Evolutionary conservation across 2,888 invertebrate species (phyloP).

Genomic region (Bedellia somnulentella): DNA sequence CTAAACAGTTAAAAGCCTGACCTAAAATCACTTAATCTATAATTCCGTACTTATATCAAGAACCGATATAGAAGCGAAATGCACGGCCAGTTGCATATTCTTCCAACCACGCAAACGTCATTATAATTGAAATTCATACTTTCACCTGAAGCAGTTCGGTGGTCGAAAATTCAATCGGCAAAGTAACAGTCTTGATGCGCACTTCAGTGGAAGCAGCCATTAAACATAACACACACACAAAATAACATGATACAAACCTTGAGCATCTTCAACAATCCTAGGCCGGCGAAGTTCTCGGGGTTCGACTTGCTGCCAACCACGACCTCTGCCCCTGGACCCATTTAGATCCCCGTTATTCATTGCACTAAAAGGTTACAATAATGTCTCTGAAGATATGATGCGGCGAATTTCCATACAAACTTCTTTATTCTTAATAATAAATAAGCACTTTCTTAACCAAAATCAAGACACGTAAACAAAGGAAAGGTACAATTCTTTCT

Average conservation of each 20-base stretch:
- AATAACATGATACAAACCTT: constrained; percentile 20
- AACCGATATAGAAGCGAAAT: too few species aligned
- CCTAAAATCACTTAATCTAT: too few species aligned
- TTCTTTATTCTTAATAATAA: too few species aligned
- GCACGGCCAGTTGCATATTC: constrained; percentile 23
- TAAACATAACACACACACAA: too few species aligned
- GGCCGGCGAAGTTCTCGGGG: constrained; percentile 51
- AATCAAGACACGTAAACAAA: constrained; percentile 59
- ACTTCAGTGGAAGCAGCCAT: too few species aligned
- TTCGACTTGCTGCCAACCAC: constrained; percentile 50
- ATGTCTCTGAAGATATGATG: too few species aligned
- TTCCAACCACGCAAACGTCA: constrained; percentile 43
- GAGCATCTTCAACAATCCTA: constrained; percentile 30
- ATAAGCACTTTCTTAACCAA: constrained; percentile 14
- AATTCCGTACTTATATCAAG: too few species aligned
- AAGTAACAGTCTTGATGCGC: constrained; percentile 18
- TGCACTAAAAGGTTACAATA: constrained; percentile 19
- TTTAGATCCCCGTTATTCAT: constrained; percentile 59
- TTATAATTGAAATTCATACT: constrained; percentile 48
- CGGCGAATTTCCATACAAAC: too few species aligned
- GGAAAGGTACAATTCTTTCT: constrained; percentile 35
- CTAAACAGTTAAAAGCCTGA: too few species aligned
- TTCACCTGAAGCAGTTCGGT: constrained; percentile 41
- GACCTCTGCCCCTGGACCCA: constrained; percentile 52
- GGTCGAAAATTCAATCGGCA: constrained; percentile 14